These are phyloP conservation scores for Acanthopleura granulata DNA, from an alignment of 2,888 invertebrate species.

Conservation along the genomic window DNA sequence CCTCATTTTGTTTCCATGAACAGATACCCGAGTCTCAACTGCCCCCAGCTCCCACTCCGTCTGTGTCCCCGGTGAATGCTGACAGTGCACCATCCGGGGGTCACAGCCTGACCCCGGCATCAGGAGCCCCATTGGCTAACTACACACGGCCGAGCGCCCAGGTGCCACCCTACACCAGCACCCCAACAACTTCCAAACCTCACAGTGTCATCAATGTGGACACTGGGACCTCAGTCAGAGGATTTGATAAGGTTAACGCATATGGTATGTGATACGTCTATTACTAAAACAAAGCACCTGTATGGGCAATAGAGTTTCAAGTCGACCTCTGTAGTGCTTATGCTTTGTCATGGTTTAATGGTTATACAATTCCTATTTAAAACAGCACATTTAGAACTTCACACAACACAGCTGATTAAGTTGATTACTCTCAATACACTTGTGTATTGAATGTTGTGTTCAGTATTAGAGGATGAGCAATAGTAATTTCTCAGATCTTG, in stretches of 20 bases:
- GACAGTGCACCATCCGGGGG: slow-evolving; percentile 21
- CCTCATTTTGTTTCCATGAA: no score
- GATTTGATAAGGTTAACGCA: slow-evolving; percentile 26
- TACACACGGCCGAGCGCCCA: slow-evolving; percentile 43
- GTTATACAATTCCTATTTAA: no score
- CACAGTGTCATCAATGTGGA: slow-evolving; percentile 62
- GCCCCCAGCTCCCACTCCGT: not conserved
- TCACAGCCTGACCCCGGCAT: slow-evolving; percentile 15
- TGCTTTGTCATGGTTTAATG: no score
- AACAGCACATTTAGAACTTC: no score
- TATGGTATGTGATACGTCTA: not conserved
- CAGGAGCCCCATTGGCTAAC: slow-evolving; percentile 22
- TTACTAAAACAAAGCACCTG: not conserved
- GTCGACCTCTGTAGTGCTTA: no score
- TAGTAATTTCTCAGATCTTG: no score
- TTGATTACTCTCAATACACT: no score
- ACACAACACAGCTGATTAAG: no score
- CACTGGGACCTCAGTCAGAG: slow-evolving; percentile 51
- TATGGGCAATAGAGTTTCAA: no score
- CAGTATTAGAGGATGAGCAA: no score
- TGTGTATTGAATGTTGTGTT: no score
- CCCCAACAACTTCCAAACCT: slow-evolving; percentile 34
- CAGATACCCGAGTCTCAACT: not conserved
- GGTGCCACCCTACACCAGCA: slow-evolving; percentile 45
- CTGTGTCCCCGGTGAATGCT: slow-evolving; percentile 4